Evolutionary conservation across 2,888 invertebrate genomes (phyloP).

Genomic region (Sympetrum striolatum): DNA sequence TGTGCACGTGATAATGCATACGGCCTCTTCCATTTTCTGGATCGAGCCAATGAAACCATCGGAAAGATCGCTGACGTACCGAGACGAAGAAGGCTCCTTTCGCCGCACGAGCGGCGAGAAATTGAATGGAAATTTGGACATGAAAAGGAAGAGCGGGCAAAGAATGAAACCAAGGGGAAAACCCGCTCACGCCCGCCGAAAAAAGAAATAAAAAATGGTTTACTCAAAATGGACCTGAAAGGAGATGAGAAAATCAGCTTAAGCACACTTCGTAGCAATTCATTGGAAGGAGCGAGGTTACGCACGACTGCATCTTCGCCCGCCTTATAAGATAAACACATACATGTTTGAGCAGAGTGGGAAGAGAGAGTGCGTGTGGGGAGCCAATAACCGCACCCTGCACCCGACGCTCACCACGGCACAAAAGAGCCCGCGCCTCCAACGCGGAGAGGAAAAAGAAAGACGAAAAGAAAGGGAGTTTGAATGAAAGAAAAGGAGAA

Average conservation of each 20-base stretch:
- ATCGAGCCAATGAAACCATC: too few relatives aligned
- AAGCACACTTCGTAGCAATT: not conserved
- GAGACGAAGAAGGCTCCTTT: too few relatives aligned
- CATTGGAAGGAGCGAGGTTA: not conserved
- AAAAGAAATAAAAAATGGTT: not conserved
- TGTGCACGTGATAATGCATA: too few relatives aligned
- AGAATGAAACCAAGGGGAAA: not conserved
- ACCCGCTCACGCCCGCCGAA: not conserved
- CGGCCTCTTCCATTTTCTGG: too few relatives aligned
- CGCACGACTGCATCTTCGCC: not conserved
- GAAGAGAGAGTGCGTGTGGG: not conserved
- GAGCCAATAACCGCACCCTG: not conserved
- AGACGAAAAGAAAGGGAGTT: too few relatives aligned
- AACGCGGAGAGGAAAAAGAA: not conserved
- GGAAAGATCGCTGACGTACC: too few relatives aligned
- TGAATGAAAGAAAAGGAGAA: too few relatives aligned
- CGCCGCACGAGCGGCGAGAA: too few relatives aligned
- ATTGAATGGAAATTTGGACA: too few relatives aligned
- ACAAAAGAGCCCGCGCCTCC: not conserved
- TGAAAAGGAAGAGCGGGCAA: not conserved
- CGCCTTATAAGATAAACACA: not conserved
- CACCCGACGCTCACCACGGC: not conserved
- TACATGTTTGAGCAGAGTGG: not conserved
- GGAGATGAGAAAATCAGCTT: conserved; percentile 19
- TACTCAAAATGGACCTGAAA: not conserved